Base-by-base conservation (phyloP, 2,888 invertebrate species). In the Tineola bisselliella region DNA sequence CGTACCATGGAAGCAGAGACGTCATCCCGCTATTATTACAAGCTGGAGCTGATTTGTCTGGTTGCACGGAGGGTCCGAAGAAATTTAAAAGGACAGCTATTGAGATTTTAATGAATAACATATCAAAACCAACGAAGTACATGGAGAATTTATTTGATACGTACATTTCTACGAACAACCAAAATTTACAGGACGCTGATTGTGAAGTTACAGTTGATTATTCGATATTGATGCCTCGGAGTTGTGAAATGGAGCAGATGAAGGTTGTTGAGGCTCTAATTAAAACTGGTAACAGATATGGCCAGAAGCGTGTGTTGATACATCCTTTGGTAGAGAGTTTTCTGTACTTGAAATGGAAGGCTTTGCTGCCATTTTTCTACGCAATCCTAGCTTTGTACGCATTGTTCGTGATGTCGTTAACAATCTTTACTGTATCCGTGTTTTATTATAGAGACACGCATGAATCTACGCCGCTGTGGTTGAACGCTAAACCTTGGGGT, bases 251-350 rank as follows among this genome's bases (percentile, higher is more conserved):
- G 74, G 81, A 88, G 63, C 89, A 89, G 65, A 88, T 89, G 83
- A 84, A 87, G 67, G 88, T 89, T 0, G 79, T 90, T 52, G 87
- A 88, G 66, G 87, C 88, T 0, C 67, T 90, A 0, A 66, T 89
- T 0, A 86, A 89, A 65, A 88, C 88, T 63, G 88, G 88, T 0
- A 88, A 88, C 60, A 76, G 87, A 69, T 76, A 81, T 61, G 77
- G 81, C 0, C 87, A 89, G 63, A 81, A 79, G 62, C 76, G 73
- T 38, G 68, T 89, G 1, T 72, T 90, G 0, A 80, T 89, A 0
- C 90, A 90, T 72, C 90, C 90, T 0, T 70, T 89, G 52, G 76
- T 89, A 1, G 89, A 90, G 69, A 89, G 89, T 63, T 90, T 89
- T 65, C 69, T 90, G 0, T 84, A 78, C 63, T 69, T 89, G 1